Base-by-base conservation (phyloP, 2,113 vertebrate genomes). In the Vimba vimba region DNA sequence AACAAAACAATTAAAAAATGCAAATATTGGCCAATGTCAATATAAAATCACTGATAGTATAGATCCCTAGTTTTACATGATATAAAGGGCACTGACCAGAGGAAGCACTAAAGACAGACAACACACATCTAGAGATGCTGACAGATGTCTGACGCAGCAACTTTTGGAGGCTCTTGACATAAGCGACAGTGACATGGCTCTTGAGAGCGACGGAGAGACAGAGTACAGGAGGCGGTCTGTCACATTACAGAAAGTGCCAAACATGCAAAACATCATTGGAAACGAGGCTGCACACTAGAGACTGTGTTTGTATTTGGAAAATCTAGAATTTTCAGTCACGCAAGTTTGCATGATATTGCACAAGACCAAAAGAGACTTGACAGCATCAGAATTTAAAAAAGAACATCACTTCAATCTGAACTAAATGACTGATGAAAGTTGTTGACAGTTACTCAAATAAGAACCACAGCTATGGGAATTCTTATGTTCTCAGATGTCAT, bases 361-460 rank as follows among this genome's bases (percentile, higher is more conserved):
- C 10, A 15, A 79, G 55, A 59, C 4, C 30, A 59, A 57, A 79
- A 60, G 79, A 86, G 78, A 75, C 30, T 68, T 17, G 79, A 79
- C 55, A 55, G 57, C 74, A 73, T 73, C 80, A 79, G 55, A 74
- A 81, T 47, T 30, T 17, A 4, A 13, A 84, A 83, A 59, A 71
- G 55, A 88, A 79, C 64, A 47, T 73, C 75, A 79, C 59, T 62
- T 85, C n/a, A 84, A 43, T 81, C 57, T 87, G 30, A 64, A 23
- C 21, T 71, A 82, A 69, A 17, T 50, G 79, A 85, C 4, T 27
- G 27, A 52, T 82, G 62, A 85, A 57, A 57, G 25, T 12, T 30
- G 4, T 55, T 75, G 71, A 75, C 71, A 47, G 71, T 75, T 47
- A 47, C 71, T 25, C 23, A 25, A 25, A 47, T 15, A 75, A 47